Conservation (phyloP, 2,797 vertebrate species). For the Alcedo quadribrachys region DNA sequence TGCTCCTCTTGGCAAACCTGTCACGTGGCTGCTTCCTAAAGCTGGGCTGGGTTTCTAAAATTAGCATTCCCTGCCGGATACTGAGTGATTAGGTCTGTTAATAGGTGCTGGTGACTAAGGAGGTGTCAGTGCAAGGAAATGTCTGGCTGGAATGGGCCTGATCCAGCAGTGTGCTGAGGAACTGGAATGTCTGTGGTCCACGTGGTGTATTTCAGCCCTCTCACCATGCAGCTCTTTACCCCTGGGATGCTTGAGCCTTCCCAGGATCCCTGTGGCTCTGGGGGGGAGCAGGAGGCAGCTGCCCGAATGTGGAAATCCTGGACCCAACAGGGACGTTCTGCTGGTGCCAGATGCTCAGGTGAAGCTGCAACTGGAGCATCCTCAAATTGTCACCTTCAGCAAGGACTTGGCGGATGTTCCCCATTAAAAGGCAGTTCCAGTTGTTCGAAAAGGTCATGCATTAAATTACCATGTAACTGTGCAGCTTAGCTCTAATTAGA, state of each 20-base stretch:
- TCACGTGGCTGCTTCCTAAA: constrained; percentile 43
- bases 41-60: constrained; percentile 58
- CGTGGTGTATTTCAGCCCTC: accelerated
- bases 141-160: background rate
- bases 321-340: accelerated
- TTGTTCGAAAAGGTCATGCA: constrained; percentile 39
- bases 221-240: accelerated
- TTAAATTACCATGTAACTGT: constrained; percentile 17
- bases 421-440: background rate
- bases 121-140: background rate
- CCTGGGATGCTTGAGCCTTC: background rate
- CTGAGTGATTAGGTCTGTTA: constrained; percentile 19
- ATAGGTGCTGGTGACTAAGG: constrained; percentile 46
- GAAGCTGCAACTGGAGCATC: background rate
- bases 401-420: background rate
- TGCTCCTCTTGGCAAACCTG: constrained; percentile 8
- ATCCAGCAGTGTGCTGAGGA: background rate
- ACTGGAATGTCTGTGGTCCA: background rate
- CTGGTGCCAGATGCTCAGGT: background rate
- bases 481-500: constrained; percentile 36
- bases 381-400: constrained; percentile 21
- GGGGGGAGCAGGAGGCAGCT: background rate
- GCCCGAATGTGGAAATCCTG: background rate
- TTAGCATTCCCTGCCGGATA: constrained; percentile 35
- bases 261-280: background rate